Evolutionary conservation across 2,888 invertebrate genomes (phyloP).

Genomic region (Philereme vetulata): DNA sequence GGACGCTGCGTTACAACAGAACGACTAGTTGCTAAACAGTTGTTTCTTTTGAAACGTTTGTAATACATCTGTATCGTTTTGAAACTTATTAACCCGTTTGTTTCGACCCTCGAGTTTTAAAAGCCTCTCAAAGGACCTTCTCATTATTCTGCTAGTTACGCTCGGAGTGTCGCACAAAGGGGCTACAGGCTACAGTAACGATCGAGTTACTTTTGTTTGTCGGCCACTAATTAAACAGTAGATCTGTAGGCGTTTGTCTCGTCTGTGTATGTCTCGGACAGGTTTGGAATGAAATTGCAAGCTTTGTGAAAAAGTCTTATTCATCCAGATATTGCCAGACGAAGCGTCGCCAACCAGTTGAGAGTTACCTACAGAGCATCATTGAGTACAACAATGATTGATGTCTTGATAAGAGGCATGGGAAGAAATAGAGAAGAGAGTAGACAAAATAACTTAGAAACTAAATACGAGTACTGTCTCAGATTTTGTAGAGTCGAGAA

Average conservation of each 20-base stretch:
- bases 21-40: constrained; percentile 77
- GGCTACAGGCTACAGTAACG: constrained; percentile 53
- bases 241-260: constrained; percentile 61
- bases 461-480: no score
- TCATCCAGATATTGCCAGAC: constrained; percentile 60
- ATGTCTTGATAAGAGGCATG: no score
- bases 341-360: constrained; percentile 53
- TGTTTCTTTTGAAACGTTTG: constrained; percentile 75
- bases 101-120: constrained; percentile 67
- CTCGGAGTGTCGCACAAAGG: constrained; percentile 66
- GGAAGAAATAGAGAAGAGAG: no score
- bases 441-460: no score
- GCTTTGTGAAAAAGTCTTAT: constrained; percentile 51
- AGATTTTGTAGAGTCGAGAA: constrained; percentile 44
- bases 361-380: no score
- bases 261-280: constrained; percentile 57
- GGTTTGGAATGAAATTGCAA: constrained; percentile 45
- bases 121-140: constrained; percentile 69
- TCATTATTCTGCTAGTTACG: constrained; percentile 67
- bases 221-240: constrained; percentile 77
- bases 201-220: constrained; percentile 80
- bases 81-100: constrained; percentile 82
- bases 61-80: constrained; percentile 83
- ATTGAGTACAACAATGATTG: no score
- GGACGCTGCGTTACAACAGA: constrained; percentile 80